These are phyloP conservation scores for Dendroctonus valens DNA, from an alignment of 1,140 invertebrate genomes.

Conservation along the genomic window DNA sequence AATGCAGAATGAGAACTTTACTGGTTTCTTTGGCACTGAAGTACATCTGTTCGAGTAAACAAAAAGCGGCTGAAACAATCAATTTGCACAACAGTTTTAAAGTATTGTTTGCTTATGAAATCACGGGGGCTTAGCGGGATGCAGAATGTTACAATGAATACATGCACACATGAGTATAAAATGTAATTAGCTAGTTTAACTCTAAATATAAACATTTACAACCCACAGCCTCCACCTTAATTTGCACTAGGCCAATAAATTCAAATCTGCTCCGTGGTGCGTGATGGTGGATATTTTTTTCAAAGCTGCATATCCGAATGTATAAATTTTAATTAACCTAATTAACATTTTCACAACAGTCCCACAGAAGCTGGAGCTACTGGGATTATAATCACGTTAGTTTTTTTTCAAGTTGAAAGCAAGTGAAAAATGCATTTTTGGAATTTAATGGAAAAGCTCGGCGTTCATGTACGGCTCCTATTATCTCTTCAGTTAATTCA, in stretches of 20 bases:
- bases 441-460: conserved; percentile 3
- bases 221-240: neutral
- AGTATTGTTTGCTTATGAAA: neutral
- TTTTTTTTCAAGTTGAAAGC: conserved; percentile 1
- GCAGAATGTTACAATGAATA: no score
- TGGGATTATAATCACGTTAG: conserved; percentile 1
- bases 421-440: neutral
- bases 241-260: neutral
- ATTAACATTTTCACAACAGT: neutral
- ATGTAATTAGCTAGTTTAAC: neutral
- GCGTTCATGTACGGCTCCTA: conserved; percentile 3
- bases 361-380: neutral
- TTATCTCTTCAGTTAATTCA: conserved; percentile 5
- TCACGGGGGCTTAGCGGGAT: no score
- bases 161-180: neutral
- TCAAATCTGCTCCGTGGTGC: neutral
- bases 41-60: neutral
- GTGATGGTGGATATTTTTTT: conserved; percentile 1
- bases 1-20: neutral
- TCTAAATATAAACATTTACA: neutral
- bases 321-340: conserved; percentile 9
- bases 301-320: neutral
- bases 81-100: neutral
- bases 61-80: neutral
- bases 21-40: neutral